Conservation (phyloP, 2,797 vertebrate species). For the Sebastolobus altivelis region DNA sequence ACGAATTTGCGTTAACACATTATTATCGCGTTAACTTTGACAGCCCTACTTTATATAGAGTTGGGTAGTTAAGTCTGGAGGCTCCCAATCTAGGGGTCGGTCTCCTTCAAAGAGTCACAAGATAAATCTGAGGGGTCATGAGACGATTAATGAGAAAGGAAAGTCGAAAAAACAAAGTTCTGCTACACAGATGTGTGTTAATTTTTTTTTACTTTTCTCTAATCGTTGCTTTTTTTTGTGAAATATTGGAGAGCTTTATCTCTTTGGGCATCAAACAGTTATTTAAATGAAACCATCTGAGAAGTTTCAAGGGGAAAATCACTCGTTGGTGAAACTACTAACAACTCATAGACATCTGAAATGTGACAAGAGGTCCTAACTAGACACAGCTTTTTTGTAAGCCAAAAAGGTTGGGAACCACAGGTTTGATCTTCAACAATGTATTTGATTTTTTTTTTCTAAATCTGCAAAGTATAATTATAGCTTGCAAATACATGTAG, state of each 20-base stretch:
- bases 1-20: too few relatives aligned
- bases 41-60: not conserved
- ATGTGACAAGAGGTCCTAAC: too few relatives aligned
- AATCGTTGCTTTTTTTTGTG: not conserved
- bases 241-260: not conserved
- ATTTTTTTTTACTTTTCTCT: not conserved
- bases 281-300: constrained; percentile 4
- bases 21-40: too few relatives aligned
- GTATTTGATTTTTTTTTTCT: not conserved
- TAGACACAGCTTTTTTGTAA: not conserved
- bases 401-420: not conserved
- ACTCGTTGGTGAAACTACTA: not conserved
- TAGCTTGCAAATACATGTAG: not conserved
- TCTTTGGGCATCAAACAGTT: not conserved
- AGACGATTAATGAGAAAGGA: not conserved
- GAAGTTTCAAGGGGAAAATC: not conserved
- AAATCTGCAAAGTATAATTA: not conserved
- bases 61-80: not conserved
- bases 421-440: not conserved
- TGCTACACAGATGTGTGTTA: not conserved
- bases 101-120: not conserved
- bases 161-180: not conserved
- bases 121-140: not conserved
- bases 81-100: not conserved
- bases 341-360: not conserved